phyloP scores from a whole-genome alignment of 2,888 invertebrate species.

The Noctua fimbriata region DNA sequence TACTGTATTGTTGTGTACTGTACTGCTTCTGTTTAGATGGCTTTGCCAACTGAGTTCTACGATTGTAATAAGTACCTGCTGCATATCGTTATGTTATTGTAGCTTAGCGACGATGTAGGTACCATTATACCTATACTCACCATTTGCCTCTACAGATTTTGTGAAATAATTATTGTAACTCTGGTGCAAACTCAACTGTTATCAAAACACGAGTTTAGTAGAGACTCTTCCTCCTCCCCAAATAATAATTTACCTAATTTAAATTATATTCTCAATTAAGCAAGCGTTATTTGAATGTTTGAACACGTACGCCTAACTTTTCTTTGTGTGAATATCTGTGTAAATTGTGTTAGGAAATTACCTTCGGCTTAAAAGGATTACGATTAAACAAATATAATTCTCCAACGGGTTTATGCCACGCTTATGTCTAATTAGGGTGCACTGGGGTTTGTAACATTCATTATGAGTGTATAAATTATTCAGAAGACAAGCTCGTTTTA shows the following conservation, averaged over 20 bases:
- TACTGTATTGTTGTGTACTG: too few species aligned
- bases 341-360: slow-evolving; percentile 53
- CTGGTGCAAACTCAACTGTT: background rate
- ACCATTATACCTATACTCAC: background rate
- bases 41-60: background rate
- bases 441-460: slow-evolving; percentile 31
- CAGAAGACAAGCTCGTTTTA: slow-evolving; percentile 19
- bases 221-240: background rate
- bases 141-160: background rate
- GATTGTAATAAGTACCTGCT: background rate
- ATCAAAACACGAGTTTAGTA: background rate
- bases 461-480: slow-evolving; percentile 52
- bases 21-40: background rate
- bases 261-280: slow-evolving; percentile 30
- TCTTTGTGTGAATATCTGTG: slow-evolving; percentile 26
- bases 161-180: background rate
- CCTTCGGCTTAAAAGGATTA: slow-evolving; percentile 50
- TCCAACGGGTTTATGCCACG: slow-evolving; percentile 47
- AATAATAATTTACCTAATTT: slow-evolving; percentile 13
- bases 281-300: slow-evolving; percentile 37
- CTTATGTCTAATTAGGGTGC: slow-evolving; percentile 56
- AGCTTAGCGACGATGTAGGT: background rate
- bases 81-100: background rate
- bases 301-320: slow-evolving; percentile 32
- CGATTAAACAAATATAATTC: slow-evolving; percentile 36